phyloP scores from a whole-genome alignment of 2,113 vertebrate species.

The Psittacus erithacus region DNA sequence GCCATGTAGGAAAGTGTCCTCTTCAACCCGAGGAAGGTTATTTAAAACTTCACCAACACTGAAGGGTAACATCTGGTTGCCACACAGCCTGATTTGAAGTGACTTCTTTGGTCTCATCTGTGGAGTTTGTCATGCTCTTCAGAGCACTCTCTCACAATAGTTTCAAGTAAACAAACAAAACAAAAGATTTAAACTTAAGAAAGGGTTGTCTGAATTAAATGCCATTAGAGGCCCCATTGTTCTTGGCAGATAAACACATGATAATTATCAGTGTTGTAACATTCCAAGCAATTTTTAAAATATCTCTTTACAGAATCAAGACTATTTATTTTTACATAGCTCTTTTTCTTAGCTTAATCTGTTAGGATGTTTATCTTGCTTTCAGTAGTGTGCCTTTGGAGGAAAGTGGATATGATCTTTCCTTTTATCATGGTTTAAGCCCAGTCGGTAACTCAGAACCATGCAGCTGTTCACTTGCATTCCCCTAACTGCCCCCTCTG shows the following conservation, averaged over 20 bases:
- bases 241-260: constrained; percentile 31
- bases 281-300: constrained; percentile 28
- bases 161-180: constrained; percentile 2
- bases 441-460: background rate
- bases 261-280: constrained; percentile 44
- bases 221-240: background rate
- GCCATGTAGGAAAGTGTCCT: background rate
- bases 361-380: constrained; percentile 33
- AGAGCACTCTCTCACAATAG: background rate
- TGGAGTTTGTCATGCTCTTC: background rate
- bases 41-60: background rate
- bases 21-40: background rate
- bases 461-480: background rate
- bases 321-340: constrained; percentile 59
- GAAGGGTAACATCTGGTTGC: background rate
- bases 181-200: constrained; percentile 39
- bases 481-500: background rate
- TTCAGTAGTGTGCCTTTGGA: constrained; percentile 25
- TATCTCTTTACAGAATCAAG: constrained; percentile 12
- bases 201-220: constrained; percentile 29
- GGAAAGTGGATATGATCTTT: background rate
- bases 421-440: background rate
- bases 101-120: background rate
- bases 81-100: background rate
- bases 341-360: background rate